phyloP scores from a whole-genome alignment of 2,888 invertebrate genomes.

The Chouioia cunea region DNA sequence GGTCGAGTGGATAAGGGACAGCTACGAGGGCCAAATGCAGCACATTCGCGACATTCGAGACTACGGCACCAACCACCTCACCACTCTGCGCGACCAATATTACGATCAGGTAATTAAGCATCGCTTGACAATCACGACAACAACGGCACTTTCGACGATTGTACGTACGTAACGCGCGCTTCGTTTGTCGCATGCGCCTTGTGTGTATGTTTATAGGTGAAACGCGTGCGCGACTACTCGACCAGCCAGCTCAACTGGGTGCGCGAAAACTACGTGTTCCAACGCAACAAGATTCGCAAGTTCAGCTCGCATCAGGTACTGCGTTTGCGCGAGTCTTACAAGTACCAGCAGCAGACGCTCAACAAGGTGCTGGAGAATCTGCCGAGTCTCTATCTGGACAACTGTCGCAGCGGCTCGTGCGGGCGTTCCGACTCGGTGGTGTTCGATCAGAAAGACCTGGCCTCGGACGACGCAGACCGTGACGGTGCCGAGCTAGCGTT shows the following conservation, averaged over 20 bases:
- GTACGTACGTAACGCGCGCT: no score
- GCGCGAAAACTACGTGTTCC: conserved; percentile 95
- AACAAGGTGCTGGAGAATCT: conserved; percentile 94
- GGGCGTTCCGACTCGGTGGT: conserved; percentile 80
- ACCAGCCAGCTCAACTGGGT: conserved; percentile 93
- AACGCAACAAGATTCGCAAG: conserved; percentile 92
- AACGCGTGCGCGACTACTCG: conserved; percentile 92
- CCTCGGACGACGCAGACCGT: no score
- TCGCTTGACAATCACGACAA: no score
- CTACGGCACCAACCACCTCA: conserved; percentile 90
- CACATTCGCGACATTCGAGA: conserved; percentile 90
- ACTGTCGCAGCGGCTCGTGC: conserved; percentile 89
- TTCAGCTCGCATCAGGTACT: conserved; percentile 94
- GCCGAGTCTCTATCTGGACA: conserved; percentile 91
- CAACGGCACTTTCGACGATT: no score
- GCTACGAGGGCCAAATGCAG: conserved; percentile 89
- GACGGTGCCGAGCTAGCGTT: conserved; percentile 36
- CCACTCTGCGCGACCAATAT: conserved; percentile 90
- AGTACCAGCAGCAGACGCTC: conserved; percentile 94
- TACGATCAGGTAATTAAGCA: conserved; percentile 82
- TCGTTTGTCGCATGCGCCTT: no score
- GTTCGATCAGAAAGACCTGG: conserved; percentile 75
- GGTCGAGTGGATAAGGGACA: conserved; percentile 93
- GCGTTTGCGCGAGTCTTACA: conserved; percentile 91
- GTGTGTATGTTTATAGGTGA: conserved; percentile 76